Evolutionary conservation across 2,113 vertebrate species (phyloP).

Genomic region (Chamaetylas fuelleborni): DNA sequence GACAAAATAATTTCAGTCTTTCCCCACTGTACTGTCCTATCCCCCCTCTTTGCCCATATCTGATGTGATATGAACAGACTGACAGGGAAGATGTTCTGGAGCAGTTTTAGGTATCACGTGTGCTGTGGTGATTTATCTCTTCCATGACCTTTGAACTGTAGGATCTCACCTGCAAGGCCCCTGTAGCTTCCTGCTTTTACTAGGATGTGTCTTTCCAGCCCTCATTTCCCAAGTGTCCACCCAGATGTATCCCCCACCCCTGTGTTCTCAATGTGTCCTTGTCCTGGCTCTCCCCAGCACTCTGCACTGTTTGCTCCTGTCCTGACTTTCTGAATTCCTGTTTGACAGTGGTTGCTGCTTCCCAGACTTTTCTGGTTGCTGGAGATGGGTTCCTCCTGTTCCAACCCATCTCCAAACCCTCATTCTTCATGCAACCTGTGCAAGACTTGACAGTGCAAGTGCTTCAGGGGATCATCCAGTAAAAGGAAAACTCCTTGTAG

Average conservation of each 20-base stretch:
- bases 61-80: background rate
- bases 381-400: background rate
- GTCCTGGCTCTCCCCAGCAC: background rate
- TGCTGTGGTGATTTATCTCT: background rate
- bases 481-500: background rate
- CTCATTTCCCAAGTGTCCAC: background rate
- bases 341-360: background rate
- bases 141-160: background rate
- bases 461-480: background rate
- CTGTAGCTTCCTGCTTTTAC: background rate
- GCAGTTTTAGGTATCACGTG: background rate
- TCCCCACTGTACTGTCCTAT: background rate
- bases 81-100: background rate
- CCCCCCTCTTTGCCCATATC: background rate
- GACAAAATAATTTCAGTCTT: background rate
- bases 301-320: background rate
- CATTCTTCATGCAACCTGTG: background rate
- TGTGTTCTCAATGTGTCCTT: background rate
- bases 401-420: background rate
- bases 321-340: background rate
- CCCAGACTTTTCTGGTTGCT: background rate
- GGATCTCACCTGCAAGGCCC: background rate
- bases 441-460: background rate
- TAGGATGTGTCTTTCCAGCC: background rate
- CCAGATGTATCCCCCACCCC: background rate